Evolutionary conservation across 2,888 invertebrate species (phyloP).

Genomic region (Flexamia atlantica): DNA sequence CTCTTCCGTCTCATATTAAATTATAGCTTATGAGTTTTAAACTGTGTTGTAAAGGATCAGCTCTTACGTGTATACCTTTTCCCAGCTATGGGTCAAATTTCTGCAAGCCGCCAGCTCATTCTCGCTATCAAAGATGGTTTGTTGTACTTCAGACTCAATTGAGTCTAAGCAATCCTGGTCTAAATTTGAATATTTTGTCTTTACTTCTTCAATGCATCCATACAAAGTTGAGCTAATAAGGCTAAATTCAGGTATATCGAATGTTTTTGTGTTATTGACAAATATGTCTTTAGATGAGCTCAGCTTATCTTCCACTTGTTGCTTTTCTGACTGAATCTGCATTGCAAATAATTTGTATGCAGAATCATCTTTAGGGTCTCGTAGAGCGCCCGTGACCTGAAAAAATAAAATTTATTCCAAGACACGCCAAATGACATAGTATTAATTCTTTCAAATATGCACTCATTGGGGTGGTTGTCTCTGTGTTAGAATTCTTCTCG

Average conservation of each 20-base stretch:
- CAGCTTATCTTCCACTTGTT: not conserved
- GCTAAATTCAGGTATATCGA: not conserved
- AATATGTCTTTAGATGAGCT: not conserved
- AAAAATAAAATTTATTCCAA: no score
- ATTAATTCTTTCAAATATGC: no score
- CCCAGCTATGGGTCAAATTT: not conserved
- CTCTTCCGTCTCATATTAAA: no score
- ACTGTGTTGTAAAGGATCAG: no score
- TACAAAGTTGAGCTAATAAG: not conserved
- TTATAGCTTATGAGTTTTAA: no score
- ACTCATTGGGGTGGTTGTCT: no score
- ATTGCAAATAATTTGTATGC: not conserved
- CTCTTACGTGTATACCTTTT: no score
- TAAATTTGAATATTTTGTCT: no score
- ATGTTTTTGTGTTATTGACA: not conserved
- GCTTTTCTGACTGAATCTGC: not conserved
- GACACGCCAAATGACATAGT: no score
- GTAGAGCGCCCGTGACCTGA: not conserved
- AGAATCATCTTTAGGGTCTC: not conserved
- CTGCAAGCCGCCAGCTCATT: conserved; percentile 2
- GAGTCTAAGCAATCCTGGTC: not conserved
- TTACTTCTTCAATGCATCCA: not conserved
- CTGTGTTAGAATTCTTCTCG: no score
- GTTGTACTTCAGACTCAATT: not conserved
- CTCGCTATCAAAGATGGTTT: not conserved